These are phyloP conservation scores for Rhabdomys pumilio DNA, from an alignment of 2,797 vertebrate genomes.

Conservation along the genomic window DNA sequence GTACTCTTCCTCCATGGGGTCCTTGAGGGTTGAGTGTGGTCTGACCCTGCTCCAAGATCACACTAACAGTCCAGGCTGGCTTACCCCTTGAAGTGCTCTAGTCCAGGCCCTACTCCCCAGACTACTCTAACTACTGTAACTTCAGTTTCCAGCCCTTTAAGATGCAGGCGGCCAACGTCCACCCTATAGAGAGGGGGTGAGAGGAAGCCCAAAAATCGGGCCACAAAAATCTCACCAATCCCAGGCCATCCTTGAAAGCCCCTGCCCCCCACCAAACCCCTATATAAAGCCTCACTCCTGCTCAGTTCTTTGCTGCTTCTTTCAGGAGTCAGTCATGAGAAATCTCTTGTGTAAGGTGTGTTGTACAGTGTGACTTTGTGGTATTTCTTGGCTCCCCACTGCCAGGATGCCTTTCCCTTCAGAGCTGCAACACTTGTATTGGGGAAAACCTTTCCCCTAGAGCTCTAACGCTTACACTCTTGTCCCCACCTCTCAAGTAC, in stretches of 20 bases:
- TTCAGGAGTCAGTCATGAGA: not conserved
- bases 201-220: not conserved
- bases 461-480: not conserved
- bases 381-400: not conserved
- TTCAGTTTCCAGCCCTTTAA: not conserved
- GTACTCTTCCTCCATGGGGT: not conserved
- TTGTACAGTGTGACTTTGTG: not conserved
- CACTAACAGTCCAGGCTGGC: not conserved
- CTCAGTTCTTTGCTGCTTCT: not conserved
- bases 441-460: not conserved
- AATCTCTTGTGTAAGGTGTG: not conserved
- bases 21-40: not conserved
- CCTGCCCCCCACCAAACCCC: not conserved
- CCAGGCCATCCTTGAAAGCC: not conserved
- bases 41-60: not conserved
- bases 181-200: too few relatives aligned
- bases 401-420: not conserved
- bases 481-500: not conserved
- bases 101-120: too few relatives aligned
- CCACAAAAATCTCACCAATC: not conserved
- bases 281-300: not conserved
- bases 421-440: not conserved
- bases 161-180: too few relatives aligned
- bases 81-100: not conserved
- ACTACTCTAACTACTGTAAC: not conserved